phyloP scores from a whole-genome alignment of 1,140 invertebrate genomes.

The Cydia amplana region DNA sequence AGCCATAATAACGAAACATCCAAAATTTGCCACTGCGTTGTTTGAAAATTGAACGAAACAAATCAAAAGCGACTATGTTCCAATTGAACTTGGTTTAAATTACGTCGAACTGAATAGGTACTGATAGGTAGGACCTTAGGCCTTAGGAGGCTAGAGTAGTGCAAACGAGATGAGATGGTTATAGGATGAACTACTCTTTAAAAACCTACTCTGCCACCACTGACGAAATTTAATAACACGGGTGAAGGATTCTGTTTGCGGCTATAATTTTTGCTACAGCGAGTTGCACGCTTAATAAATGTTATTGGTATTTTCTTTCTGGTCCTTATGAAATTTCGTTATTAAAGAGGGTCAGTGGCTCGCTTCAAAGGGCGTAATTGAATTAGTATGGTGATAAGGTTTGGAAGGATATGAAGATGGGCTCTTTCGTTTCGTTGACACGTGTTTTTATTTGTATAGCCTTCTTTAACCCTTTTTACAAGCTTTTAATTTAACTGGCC shows the following conservation, averaged over 20 bases:
- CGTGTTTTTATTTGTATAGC: background rate
- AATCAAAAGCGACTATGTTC: no score
- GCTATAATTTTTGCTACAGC: constrained; percentile 44
- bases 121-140: no score
- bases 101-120: no score
- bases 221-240: constrained; percentile 68
- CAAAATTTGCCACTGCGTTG: no score
- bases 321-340: constrained; percentile 26
- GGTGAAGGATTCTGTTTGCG: constrained; percentile 35
- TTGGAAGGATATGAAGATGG: background rate
- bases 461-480: no score
- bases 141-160: no score
- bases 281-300: constrained; percentile 43
- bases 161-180: background rate
- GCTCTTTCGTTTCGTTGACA: background rate
- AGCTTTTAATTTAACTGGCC: no score
- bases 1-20: no score
- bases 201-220: constrained; percentile 23
- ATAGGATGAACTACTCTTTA: background rate
- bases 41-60: no score
- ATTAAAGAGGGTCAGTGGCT: constrained; percentile 21
- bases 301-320: constrained; percentile 44
- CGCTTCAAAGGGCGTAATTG: constrained; percentile 10
- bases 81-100: no score
- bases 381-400: constrained; percentile 8